Evolutionary conservation across 2,797 vertebrate genomes (phyloP).

Genomic region (Leuciscus waleckii): DNA sequence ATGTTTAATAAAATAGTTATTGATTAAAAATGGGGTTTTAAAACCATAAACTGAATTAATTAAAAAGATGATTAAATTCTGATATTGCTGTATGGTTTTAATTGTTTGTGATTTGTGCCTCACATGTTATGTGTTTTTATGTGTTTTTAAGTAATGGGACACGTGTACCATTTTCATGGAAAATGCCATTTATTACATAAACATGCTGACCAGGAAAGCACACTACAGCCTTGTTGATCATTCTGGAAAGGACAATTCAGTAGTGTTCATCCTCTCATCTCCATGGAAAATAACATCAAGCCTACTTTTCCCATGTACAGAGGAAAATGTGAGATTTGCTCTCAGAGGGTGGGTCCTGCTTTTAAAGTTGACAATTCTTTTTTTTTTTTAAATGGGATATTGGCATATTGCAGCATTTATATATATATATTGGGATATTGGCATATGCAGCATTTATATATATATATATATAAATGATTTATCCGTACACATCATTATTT

Average conservation of each 20-base stretch:
- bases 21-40: not conserved
- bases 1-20: not conserved
- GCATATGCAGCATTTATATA: not conserved
- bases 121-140: not conserved
- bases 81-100: not conserved
- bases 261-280: conserved; percentile 31
- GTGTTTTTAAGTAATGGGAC: conserved; percentile 14
- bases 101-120: not conserved
- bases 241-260: conserved; percentile 23
- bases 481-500: not conserved
- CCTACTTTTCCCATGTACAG: conserved; percentile 36
- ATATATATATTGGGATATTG: no score
- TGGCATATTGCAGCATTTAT: not conserved
- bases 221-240: conserved; percentile 31
- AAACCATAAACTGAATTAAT: not conserved
- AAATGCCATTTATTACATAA: conserved; percentile 33
- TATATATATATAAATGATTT: not conserved
- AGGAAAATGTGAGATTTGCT: conserved; percentile 35
- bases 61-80: not conserved
- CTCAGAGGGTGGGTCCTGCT: conserved; percentile 8
- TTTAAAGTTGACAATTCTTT: not conserved
- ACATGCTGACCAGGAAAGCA: conserved; percentile 50
- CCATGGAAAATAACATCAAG: conserved; percentile 46
- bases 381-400: no score
- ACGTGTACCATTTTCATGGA: not conserved